Percentiles rank a stretch among this genome's conserved stretches.
These are phyloP conservation scores for Oreortyx pictus DNA, from an alignment of 2,797 vertebrate species.

Conservation along the genomic window DNA sequence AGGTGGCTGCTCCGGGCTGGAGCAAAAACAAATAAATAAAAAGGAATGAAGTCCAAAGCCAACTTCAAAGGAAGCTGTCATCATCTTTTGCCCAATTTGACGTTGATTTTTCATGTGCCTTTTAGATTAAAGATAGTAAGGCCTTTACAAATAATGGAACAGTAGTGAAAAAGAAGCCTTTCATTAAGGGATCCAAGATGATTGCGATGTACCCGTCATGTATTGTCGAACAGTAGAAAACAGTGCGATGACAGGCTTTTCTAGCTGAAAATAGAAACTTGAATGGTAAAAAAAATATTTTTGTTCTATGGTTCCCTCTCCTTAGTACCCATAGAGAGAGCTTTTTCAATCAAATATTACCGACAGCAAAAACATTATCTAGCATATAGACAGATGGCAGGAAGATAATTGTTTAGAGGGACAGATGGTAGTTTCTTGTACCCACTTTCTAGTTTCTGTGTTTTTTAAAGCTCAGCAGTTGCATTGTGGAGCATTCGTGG, in stretches of 20 bases:
- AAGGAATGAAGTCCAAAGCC: neutral
- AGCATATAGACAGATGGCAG: slow-evolving; percentile 80
- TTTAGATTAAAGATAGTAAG: neutral
- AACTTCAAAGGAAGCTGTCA: neutral
- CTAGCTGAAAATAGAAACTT: slow-evolving; percentile 35
- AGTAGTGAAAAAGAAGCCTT: neutral
- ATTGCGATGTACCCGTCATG: neutral
- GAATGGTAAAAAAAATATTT: slow-evolving; percentile 50
- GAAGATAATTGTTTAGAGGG: slow-evolving; percentile 78
- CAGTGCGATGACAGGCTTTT: neutral
- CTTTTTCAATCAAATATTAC: slow-evolving; percentile 75
- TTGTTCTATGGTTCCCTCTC: slow-evolving; percentile 62
- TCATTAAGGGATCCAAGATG: neutral
- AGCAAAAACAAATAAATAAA: neutral
- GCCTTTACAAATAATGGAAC: neutral
- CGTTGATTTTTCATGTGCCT: neutral
- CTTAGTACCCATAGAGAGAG: slow-evolving; percentile 52
- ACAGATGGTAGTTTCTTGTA: slow-evolving; percentile 83
- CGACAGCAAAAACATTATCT: slow-evolving; percentile 75
- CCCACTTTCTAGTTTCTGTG: slow-evolving; percentile 77
- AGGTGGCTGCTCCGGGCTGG: neutral
- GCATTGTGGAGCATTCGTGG: slow-evolving; percentile 69
- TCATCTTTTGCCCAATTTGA: neutral
- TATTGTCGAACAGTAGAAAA: neutral
- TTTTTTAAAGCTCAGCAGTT: slow-evolving; percentile 79